These are phyloP conservation scores for Agelastica alni DNA, from an alignment of 2,888 invertebrate genomes.

Conservation along the genomic window DNA sequence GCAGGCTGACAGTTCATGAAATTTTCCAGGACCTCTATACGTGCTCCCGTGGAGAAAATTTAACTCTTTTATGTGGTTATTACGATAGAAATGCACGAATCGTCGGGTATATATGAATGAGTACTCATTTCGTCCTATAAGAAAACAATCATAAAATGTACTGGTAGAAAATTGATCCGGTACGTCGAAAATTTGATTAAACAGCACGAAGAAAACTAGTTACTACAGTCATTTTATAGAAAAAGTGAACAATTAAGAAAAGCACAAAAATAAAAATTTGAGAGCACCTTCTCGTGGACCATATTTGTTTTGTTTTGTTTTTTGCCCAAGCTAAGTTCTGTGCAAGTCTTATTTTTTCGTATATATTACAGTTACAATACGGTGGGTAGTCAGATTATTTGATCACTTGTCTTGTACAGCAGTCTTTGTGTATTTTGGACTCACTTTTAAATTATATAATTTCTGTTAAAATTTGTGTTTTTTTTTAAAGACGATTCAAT, in stretches of 20 bases:
- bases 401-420: constrained; percentile 20
- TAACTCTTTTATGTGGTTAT: too few relatives aligned
- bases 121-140: too few relatives aligned
- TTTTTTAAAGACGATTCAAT: too few relatives aligned
- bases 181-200: constrained; percentile 4
- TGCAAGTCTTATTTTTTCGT: constrained; percentile 18
- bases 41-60: too few relatives aligned
- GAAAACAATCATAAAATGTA: too few relatives aligned
- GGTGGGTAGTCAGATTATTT: constrained; percentile 14
- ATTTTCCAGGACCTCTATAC: too few relatives aligned
- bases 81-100: too few relatives aligned
- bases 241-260: constrained; percentile 1
- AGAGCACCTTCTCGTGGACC: constrained; percentile 22
- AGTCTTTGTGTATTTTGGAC: constrained; percentile 17
- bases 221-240: not conserved
- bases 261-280: constrained; percentile 6
- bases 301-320: too few relatives aligned
- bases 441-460: not conserved
- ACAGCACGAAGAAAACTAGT: not conserved
- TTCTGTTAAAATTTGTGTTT: too few relatives aligned
- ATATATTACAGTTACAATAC: constrained; percentile 7
- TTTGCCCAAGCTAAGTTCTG: constrained; percentile 18
- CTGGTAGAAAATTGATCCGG: constrained; percentile 14
- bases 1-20: too few relatives aligned
- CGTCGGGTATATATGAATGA: too few relatives aligned